phyloP scores from a whole-genome alignment of 1,140 invertebrate species.

The Vanessa tameamea region DNA sequence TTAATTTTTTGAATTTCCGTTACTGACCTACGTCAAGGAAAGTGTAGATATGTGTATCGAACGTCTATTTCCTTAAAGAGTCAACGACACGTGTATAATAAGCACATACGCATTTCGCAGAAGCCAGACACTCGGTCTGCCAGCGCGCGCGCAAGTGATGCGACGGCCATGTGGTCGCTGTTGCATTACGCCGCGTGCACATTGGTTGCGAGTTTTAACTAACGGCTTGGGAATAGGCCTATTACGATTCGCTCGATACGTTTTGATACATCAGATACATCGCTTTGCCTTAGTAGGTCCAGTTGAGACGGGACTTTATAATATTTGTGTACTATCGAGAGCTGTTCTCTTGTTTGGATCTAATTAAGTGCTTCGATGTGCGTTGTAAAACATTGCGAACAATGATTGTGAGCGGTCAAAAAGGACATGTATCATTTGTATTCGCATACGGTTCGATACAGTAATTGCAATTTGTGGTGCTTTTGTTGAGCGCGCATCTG shows the following conservation, averaged over 20 bases:
- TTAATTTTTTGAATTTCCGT: background rate
- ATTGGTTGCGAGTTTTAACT: constrained; percentile 16
- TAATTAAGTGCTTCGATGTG: constrained; percentile 50
- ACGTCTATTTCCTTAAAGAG: constrained; percentile 35
- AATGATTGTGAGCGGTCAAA: constrained; percentile 41
- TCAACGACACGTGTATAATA: constrained; percentile 33
- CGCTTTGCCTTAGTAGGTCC: constrained; percentile 6
- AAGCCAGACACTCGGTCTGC: constrained; percentile 72
- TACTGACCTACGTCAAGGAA: background rate
- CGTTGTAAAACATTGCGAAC: constrained; percentile 33
- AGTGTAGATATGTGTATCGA: background rate
- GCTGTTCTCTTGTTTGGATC: constrained; percentile 40
- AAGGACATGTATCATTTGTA: constrained; percentile 40
- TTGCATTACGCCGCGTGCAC: constrained; percentile 33
- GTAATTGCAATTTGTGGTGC: constrained; percentile 38
- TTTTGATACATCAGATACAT: constrained; percentile 13
- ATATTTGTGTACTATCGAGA: constrained; percentile 36
- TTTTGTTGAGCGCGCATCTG: constrained; percentile 37
- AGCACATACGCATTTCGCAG: constrained; percentile 42
- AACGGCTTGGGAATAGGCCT: constrained; percentile 22
- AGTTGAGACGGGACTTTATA: constrained; percentile 22
- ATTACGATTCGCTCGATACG: constrained; percentile 15
- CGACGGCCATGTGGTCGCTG: constrained; percentile 51
- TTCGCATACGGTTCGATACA: constrained; percentile 35
- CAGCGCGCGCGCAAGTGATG: constrained; percentile 40